Percentiles rank a stretch among this genome's conserved stretches.
Evolutionary conservation across 2,797 vertebrate genomes (phyloP).

Genomic region (Hafferia zeledoni): DNA sequence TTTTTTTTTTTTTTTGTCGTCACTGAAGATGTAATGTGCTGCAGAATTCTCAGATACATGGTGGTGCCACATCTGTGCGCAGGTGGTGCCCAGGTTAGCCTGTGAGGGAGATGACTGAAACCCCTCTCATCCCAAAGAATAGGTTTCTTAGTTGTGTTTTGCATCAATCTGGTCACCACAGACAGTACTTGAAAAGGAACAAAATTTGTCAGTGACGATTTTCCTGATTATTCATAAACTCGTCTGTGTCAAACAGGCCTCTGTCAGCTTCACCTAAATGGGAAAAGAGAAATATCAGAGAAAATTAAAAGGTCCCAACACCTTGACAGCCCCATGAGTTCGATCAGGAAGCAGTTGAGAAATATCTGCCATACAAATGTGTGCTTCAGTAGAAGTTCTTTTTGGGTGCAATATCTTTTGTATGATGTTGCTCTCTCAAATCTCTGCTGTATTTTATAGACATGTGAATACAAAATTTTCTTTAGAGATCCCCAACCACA

Average conservation of each 20-base stretch:
- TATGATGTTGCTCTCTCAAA: background rate
- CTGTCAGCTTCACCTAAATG: background rate
- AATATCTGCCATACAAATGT: fast-evolving
- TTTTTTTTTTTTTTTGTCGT: background rate
- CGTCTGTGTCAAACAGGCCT: background rate
- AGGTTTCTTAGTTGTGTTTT: background rate
- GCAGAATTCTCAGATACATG: background rate
- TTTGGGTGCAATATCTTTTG: background rate
- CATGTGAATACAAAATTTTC: background rate
- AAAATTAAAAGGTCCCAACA: background rate
- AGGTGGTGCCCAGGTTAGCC: background rate
- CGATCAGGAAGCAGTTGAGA: background rate
- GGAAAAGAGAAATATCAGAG: background rate
- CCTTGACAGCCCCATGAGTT: background rate
- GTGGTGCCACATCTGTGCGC: background rate
- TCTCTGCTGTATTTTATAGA: background rate
- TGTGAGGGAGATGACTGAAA: background rate
- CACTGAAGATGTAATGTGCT: background rate
- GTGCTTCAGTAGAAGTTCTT: background rate
- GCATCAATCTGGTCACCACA: background rate
- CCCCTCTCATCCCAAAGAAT: background rate
- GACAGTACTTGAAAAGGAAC: background rate
- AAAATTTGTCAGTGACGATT: background rate
- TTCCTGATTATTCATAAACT: background rate
- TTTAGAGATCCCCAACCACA: background rate